Evolutionary conservation across 2,113 vertebrate species (phyloP), one percentile per base, ranked within the genome.

Genomic region (Bucco capensis): DNA sequence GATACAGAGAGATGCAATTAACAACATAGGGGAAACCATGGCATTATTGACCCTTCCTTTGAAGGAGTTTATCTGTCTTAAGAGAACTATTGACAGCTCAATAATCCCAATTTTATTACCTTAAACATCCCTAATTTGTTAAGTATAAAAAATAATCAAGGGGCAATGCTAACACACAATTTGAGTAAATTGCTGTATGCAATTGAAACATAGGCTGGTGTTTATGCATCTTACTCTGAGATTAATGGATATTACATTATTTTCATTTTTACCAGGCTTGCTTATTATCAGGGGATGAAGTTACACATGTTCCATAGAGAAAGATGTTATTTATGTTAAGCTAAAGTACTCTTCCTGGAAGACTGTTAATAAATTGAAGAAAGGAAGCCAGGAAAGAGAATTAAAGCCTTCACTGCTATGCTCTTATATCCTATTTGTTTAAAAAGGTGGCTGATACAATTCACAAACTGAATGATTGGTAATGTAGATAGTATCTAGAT

Each of bases 41-140:
- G 54, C 21, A 38, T 19, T 94, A 92, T 75, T 89, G 92, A 95
- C 94, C 50, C 86, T 66, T 83, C 61, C 58, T 88, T 46, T 83
- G 91, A 91, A 96, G 76, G 80, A 90, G 77, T 88, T 78, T 57
- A 22, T 85, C 86, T 91, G 79, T 78, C 66, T 84, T 76, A 86
- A 86, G 78, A 92, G 89, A 86, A 27, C 51, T 85, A 75, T 70
- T 89, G 75, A 75, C 46, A 83, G 57, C 46, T 89, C 88, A 93
- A 84, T 89, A 94, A 89, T 73, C 81, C 72, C 47, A 60, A 49
- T 61, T 97, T 92, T 89, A 88, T 79, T 71, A 78, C 71, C n/a
- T 93, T 94, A 92, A 95, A 94, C 35, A 95, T 50, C 79, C 61
- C 51, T n/a, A 50, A 89, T 83, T 56, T 27, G 87, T 49, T 86